phyloP scores from a whole-genome alignment of 2,113 vertebrate genomes.

The Dendropsophus ebraccatus region DNA sequence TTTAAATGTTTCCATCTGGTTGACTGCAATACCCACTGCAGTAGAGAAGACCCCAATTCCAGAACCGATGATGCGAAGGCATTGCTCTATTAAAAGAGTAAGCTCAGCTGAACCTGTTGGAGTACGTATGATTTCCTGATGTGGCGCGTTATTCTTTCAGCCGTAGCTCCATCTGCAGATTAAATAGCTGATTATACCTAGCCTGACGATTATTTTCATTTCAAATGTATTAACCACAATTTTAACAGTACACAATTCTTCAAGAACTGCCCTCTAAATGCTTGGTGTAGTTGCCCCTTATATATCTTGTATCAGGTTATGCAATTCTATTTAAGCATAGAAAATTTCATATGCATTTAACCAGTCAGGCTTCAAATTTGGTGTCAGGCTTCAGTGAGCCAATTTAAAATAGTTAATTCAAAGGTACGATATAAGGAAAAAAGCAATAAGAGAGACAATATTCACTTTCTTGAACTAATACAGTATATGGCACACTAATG shows the following conservation, averaged over 20 bases:
- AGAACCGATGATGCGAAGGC: not conserved
- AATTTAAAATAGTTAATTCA: conserved; percentile 15
- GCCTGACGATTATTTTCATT: not conserved
- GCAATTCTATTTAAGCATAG: not conserved
- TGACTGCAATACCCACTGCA: not conserved
- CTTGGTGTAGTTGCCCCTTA: not conserved
- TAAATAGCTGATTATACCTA: not conserved
- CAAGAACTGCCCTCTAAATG: not conserved
- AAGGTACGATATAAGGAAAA: not conserved
- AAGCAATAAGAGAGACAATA: not conserved
- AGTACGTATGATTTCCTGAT: not conserved
- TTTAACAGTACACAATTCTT: not conserved
- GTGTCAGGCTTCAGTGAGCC: conserved; percentile 3
- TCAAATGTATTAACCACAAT: not conserved
- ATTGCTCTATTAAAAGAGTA: not conserved
- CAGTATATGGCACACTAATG: not conserved
- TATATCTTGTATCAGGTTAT: not conserved
- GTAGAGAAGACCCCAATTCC: not conserved
- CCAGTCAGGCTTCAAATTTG: conserved; percentile 10
- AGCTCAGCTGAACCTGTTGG: not conserved
- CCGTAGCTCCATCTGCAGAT: not conserved
- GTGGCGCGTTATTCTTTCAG: not conserved
- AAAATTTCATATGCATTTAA: conserved; percentile 11
- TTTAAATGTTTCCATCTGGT: not conserved
- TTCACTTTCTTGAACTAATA: not conserved